Evolutionary conservation across 1,140 invertebrate species (phyloP), one percentile per base, ranked within the genome.

Genomic region (Drosophila sechellia): DNA sequence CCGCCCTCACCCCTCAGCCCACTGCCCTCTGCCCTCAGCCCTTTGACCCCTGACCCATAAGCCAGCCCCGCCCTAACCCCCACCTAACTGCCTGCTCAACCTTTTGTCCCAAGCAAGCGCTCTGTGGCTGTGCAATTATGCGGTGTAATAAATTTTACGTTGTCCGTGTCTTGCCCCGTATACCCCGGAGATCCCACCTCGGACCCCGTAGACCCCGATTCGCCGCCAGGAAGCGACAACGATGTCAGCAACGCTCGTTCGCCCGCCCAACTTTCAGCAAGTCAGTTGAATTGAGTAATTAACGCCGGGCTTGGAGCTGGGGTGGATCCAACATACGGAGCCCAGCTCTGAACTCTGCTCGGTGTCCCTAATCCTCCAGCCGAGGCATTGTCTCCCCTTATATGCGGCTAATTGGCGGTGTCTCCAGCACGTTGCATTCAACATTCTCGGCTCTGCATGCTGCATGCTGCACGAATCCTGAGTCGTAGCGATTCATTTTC

Each of bases 61-160:
- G 5, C 20, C 53, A 45, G 13, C 42, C 53, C 27, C 10, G 17
- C n/a, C 11, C 34, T 25, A 3, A 3, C 37, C 13, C 1, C 35
- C 37, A 20, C 59, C 22, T 31, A 31, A 10, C 31, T 31, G 31
- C 34, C 42, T 43, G 17, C 31, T 17, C 34, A 58, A 61, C 57
- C 63, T 25, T 66, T 75, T 46, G 45, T 49, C 43, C 55, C 40
- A 11, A 27, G 39, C 52, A 49, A 55, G 53, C 77, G 74, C 81
- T 75, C 78, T 85, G 78, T 85, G 81, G 84, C 84, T 89, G 85
- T 89, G 84, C 84, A 89, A 89, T 89, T 89, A 89, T 89, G 84
- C 84, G 84, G 84, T 89, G 84, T 89, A 89, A 89, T 89, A 89
- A 89, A 89, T 89, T 89, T 84, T 65, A 60, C 61, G 78, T 85